Evolutionary conservation across 2,113 vertebrate genomes (phyloP).

Genomic region (Saiga tatarica): DNA sequence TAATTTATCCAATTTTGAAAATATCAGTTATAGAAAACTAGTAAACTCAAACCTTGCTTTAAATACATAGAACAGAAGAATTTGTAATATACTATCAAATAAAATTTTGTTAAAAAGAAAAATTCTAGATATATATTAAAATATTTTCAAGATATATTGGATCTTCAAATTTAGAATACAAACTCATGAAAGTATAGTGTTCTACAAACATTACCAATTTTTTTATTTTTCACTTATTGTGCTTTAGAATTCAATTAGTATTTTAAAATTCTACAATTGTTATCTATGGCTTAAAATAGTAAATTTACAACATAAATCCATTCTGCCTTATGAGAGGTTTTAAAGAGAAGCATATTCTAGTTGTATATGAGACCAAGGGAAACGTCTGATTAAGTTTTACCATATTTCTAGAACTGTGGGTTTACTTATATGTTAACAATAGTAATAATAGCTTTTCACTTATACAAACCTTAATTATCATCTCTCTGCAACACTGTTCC

Average conservation of each 20-base stretch:
- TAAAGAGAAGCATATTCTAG: not conserved
- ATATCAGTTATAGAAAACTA: not conserved
- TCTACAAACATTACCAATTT: not conserved
- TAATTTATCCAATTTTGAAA: not conserved
- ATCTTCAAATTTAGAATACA: not conserved
- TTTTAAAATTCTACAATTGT: not conserved
- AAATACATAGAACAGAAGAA: not conserved
- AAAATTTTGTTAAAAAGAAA: not conserved
- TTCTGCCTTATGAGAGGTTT: not conserved
- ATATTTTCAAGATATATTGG: not conserved
- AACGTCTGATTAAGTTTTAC: not conserved
- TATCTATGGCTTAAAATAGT: not conserved
- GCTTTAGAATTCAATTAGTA: not conserved
- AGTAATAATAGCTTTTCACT: not conserved
- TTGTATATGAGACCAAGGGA: not conserved
- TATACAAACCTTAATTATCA: slow-evolving; percentile 81
- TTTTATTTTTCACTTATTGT: not conserved
- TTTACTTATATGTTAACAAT: not conserved
- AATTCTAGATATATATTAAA: not conserved
- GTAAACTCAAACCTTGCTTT: not conserved
- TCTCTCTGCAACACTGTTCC: slow-evolving; percentile 76
- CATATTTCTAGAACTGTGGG: not conserved
- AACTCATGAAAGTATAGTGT: not conserved
- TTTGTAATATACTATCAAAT: not conserved
- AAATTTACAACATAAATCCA: not conserved